Base-by-base conservation (phyloP, 2,888 invertebrate species). In the Drosophila algonquin region DNA sequence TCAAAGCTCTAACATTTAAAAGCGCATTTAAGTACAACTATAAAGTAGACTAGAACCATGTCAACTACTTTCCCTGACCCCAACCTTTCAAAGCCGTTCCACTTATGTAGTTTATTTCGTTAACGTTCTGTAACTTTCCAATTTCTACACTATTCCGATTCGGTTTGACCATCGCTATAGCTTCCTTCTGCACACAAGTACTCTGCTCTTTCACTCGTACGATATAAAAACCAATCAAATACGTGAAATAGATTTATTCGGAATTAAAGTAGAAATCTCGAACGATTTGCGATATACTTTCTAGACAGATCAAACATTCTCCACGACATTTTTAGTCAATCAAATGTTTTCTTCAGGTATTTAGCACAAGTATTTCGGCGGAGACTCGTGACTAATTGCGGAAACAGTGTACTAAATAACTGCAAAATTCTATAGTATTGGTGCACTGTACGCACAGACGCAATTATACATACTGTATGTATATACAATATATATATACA, bases 391-490 rank as follows among this genome's bases (percentile, higher is more conserved):
- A 72, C 63, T 79, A 82, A 80, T 85, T 80, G 53, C 71, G 73
- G 67, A 82, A 75, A 76, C 56, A 58, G 70, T 83, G 81, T 69
- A 60, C 81, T 79, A 82, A 82, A 82, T 82, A 82, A 51, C 75
- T 80, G 18, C 46, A 70, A 47, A 50, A 52, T 71, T 55, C 44
- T 56, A 45, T 50, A 45, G 51, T 67, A 45, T 69, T 51, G 5
- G 54, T 54, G 44, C 67, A 48, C 32, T n/a, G 68, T 14, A 21
- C 32, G 65, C 44, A 40, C 12, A n/a, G 14, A 54, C 55, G 50
- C 18, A 55, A 50, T 24, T 47, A 46, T 47, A 35, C 10, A 32
- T 32, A 32, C 10, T 10, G 30, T 57, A 46, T 35, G 18, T 48
- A 35, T 30, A 7, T 18, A 40, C 14, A 40, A n/a, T 55, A n/a